Percentiles rank a stretch among this genome's conserved stretches.
These are phyloP conservation scores for Vombatus ursinus DNA, from an alignment of 2,113 vertebrate species.

Conservation along the genomic window DNA sequence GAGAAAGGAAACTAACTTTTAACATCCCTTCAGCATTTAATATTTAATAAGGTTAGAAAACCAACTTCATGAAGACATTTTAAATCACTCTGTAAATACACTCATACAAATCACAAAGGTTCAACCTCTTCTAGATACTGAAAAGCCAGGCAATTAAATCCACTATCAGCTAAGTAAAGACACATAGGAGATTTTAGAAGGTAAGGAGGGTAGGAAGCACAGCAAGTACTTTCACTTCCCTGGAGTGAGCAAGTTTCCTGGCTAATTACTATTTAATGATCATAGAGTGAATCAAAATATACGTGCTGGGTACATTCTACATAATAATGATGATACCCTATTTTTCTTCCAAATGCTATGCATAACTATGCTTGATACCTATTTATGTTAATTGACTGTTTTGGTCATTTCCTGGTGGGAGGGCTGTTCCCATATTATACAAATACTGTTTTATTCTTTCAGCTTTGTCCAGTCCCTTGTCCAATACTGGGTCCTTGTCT, in stretches of 20 bases:
- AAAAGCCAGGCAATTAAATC: constrained; percentile 59
- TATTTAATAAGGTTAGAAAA: constrained; percentile 67
- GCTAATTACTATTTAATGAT: constrained; percentile 65
- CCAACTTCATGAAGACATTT: constrained; percentile 55
- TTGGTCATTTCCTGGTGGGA: constrained; percentile 47
- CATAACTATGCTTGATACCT: constrained; percentile 29
- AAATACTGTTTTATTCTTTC: constrained; percentile 24
- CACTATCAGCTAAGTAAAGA: constrained; percentile 49
- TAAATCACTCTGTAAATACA: constrained; percentile 65
- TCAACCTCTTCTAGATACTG: constrained; percentile 19
- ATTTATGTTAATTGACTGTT: constrained; percentile 55
- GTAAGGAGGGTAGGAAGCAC: neutral
- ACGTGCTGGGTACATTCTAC: constrained; percentile 5
- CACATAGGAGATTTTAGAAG: constrained; percentile 17
- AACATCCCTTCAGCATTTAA: constrained; percentile 60
- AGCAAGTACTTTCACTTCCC: constrained; percentile 54
- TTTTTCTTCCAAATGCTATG: constrained; percentile 58
- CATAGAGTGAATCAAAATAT: constrained; percentile 53
- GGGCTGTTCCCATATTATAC: constrained; percentile 18
- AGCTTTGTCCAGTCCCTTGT: neutral
- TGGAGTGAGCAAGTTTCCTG: constrained; percentile 48
- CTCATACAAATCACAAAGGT: constrained; percentile 55
- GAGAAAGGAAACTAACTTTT: constrained; percentile 51
- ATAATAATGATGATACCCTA: constrained; percentile 24
- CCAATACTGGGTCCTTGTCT: fast-evolving